These are phyloP conservation scores for Drosophila hamatofila DNA, from an alignment of 2,888 invertebrate genomes.

Conservation along the genomic window DNA sequence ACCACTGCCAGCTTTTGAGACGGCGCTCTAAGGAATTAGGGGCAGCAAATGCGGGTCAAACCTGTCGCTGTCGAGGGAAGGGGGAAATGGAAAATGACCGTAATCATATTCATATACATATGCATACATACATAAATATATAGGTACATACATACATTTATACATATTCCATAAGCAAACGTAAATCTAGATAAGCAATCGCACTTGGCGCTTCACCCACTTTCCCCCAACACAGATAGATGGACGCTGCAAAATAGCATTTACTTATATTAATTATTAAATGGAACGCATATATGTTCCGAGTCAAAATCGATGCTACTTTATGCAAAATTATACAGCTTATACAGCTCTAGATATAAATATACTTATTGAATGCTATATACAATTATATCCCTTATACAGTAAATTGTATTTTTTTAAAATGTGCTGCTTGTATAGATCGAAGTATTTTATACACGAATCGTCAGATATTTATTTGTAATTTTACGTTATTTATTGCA, in stretches of 20 bases:
- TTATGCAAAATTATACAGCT: slow-evolving; percentile 71
- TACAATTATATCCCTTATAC: slow-evolving; percentile 67
- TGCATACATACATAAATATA: slow-evolving; percentile 30
- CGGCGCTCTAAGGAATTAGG: slow-evolving; percentile 70
- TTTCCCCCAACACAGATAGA: slow-evolving; percentile 24
- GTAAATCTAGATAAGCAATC: slow-evolving; percentile 60
- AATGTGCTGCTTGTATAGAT: slow-evolving; percentile 78
- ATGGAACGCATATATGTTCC: slow-evolving; percentile 33
- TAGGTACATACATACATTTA: slow-evolving; percentile 29
- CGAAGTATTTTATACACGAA: slow-evolving; percentile 67
- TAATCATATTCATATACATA: slow-evolving; percentile 41
- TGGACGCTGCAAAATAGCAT: slow-evolving; percentile 64
- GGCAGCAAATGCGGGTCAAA: slow-evolving; percentile 61
- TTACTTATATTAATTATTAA: slow-evolving; percentile 49
- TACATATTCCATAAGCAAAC: slow-evolving; percentile 70
- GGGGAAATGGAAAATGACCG: slow-evolving; percentile 9
- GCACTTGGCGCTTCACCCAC: slow-evolving; percentile 40
- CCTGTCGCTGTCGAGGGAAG: slow-evolving; percentile 42
- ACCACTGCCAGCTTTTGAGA: slow-evolving; percentile 80
- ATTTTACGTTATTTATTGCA: slow-evolving; percentile 78
- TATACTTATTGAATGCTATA: slow-evolving; percentile 28
- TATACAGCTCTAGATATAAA: slow-evolving; percentile 46
- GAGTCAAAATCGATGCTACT: slow-evolving; percentile 77
- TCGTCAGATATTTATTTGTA: slow-evolving; percentile 77
- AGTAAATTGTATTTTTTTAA: slow-evolving; percentile 73